phyloP scores from a whole-genome alignment of 1,140 invertebrate species.

The Aphaenogaster floridana region DNA sequence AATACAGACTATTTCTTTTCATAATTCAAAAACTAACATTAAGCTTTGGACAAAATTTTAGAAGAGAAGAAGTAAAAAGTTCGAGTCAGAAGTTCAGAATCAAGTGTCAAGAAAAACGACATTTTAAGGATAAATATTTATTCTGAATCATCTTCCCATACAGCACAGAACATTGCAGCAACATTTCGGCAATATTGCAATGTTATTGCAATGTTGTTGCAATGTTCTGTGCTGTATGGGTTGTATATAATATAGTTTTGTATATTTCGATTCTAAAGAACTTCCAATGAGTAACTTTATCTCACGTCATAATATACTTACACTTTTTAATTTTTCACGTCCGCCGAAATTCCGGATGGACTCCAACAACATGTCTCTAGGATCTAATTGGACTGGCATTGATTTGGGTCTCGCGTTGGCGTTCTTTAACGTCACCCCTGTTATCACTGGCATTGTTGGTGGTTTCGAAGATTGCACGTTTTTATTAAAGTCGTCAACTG shows the following conservation, averaged over 20 bases:
- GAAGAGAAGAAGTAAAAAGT: no score
- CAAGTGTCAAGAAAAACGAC: no score
- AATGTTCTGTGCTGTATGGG: no score
- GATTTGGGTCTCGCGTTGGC: conserved; percentile 77
- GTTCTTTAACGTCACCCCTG: conserved; percentile 84
- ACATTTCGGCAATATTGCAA: no score
- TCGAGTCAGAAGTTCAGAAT: no score
- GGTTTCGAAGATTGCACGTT: conserved; percentile 71
- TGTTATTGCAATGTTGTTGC: no score
- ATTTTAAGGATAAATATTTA: no score
- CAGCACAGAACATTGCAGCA: no score
- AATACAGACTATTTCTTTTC: no score
- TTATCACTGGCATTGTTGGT: conserved; percentile 86
- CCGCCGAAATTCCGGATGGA: conserved; percentile 92
- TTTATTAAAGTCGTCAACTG: neutral
- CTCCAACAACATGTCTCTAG: conserved; percentile 90
- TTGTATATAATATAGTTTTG: neutral
- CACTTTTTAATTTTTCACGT: conserved; percentile 87
- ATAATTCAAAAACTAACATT: no score
- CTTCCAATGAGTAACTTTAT: neutral
- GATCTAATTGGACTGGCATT: conserved; percentile 84
- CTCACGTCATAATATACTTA: conserved; percentile 77
- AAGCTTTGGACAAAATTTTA: no score
- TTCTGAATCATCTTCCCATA: no score
- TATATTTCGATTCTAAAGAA: neutral